Conservation (phyloP, 2,888 invertebrate genomes). For the Dorcus parallelipipedus region DNA sequence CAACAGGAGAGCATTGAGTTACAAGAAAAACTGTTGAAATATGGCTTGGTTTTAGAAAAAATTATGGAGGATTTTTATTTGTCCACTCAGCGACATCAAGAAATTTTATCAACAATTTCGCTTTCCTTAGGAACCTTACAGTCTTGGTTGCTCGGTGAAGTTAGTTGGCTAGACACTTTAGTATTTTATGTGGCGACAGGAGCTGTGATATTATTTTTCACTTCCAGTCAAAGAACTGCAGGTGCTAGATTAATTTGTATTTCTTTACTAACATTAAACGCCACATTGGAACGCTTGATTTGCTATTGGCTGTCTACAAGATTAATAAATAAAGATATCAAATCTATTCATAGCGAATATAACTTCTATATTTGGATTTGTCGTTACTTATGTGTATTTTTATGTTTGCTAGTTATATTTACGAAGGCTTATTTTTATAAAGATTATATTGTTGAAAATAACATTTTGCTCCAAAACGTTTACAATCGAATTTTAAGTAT, state of each 20-base stretch:
- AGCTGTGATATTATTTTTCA: constrained; percentile 55
- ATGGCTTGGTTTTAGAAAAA: constrained; percentile 53
- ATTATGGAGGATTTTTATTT: constrained; percentile 53
- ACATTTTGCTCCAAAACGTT: constrained; percentile 47
- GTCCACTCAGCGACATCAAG: constrained; percentile 55
- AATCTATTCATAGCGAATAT: constrained; percentile 41
- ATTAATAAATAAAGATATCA: constrained; percentile 27
- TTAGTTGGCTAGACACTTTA: constrained; percentile 61
- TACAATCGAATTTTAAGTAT: constrained; percentile 41
- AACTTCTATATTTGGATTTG: constrained; percentile 49
- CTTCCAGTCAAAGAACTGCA: constrained; percentile 55
- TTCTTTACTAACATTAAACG: constrained; percentile 51
- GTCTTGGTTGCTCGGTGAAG: constrained; percentile 60
- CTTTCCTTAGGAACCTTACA: constrained; percentile 56
- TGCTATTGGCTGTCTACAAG: constrained; percentile 28
- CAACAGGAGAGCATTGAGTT: constrained; percentile 51
- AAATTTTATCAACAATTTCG: constrained; percentile 56
- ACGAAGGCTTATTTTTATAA: constrained; percentile 43
- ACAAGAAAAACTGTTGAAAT: constrained; percentile 53
- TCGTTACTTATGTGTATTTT: constrained; percentile 45
- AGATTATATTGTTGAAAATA: constrained; percentile 48
- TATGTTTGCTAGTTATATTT: constrained; percentile 41
- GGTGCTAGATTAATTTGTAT: constrained; percentile 57
- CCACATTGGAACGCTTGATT: constrained; percentile 51
- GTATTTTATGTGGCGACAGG: constrained; percentile 56